A percentile compares a stretch with the other conserved stretches of the same genome.
phyloP scores from a whole-genome alignment of 2,888 invertebrate species.

The Ophonus ardosiacus region DNA sequence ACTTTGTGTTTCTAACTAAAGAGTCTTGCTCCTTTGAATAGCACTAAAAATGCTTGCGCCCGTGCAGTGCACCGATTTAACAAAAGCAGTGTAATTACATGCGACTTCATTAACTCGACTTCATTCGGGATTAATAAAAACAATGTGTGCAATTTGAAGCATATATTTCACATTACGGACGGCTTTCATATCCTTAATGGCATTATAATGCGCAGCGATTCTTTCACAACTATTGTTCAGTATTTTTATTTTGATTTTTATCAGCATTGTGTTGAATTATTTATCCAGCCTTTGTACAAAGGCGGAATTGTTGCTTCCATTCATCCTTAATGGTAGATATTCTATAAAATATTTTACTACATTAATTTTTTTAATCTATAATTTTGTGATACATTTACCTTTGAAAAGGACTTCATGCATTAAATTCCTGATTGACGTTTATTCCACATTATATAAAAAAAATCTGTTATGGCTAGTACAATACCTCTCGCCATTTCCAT shows the following conservation, averaged over 20 bases:
- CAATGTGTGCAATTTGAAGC: conserved; percentile 45
- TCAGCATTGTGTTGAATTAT: conserved; percentile 35
- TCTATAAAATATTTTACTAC: neutral
- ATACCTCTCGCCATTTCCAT: too few relatives aligned
- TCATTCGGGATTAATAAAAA: conserved; percentile 49
- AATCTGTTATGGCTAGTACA: too few relatives aligned
- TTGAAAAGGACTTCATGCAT: neutral
- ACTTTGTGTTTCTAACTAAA: neutral
- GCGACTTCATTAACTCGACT: conserved; percentile 29
- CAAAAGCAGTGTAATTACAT: conserved; percentile 35
- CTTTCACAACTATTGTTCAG: conserved; percentile 11
- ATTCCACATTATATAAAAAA: too few relatives aligned
- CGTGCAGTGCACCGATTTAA: conserved; percentile 12
- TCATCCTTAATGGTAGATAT: neutral
- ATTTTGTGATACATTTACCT: neutral
- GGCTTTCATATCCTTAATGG: conserved; percentile 45
- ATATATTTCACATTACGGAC: conserved; percentile 36
- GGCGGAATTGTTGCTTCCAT: conserved; percentile 2
- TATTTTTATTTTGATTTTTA: conserved; percentile 41
- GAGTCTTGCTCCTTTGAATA: conserved; percentile 8
- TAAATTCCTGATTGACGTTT: neutral
- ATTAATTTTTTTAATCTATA: neutral
- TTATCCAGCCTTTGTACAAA: conserved; percentile 11
- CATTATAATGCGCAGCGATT: conserved; percentile 28
- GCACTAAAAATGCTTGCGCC: conserved; percentile 32